phyloP scores from a whole-genome alignment of 2,797 vertebrate species.

The Phoxinus dragarum region DNA sequence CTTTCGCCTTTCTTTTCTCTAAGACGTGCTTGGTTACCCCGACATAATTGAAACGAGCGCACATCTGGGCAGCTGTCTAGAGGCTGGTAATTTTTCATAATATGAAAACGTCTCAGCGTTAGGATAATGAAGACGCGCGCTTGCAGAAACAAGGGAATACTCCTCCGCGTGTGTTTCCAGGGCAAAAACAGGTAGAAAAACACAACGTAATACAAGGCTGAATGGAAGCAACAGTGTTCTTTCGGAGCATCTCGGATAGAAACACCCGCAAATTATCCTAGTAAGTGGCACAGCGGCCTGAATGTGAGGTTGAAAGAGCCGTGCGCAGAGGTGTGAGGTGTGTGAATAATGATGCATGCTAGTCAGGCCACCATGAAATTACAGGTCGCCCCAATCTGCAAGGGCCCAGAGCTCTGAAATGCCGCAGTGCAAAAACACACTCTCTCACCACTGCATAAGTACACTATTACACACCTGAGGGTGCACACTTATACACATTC shows the following conservation, averaged over 20 bases:
- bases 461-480: conserved; percentile 49
- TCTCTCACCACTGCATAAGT: not conserved
- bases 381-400: conserved; percentile 48
- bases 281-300: conserved; percentile 9
- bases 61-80: conserved; percentile 67
- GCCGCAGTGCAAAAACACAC: conserved; percentile 41
- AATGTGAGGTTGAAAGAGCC: conserved; percentile 1
- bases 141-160: conserved; percentile 18
- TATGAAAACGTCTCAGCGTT: conserved; percentile 53
- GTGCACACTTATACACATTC: conserved; percentile 23
- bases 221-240: conserved; percentile 5
- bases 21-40: conserved; percentile 57
- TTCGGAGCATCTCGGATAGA: not conserved
- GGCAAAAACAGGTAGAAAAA: not conserved
- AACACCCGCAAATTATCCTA: conserved; percentile 8
- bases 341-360: conserved; percentile 60
- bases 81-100: conserved; percentile 69
- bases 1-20: conserved; percentile 29
- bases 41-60: conserved; percentile 68
- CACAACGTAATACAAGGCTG: not conserved
- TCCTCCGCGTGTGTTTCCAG: not conserved
- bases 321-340: not conserved
- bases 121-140: conserved; percentile 65
- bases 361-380: conserved; percentile 59
- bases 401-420: conserved; percentile 19